Percentiles rank a stretch among this genome's conserved stretches.
phyloP scores from a whole-genome alignment of 2,888 invertebrate genomes.

The Coenonympha arcania region DNA sequence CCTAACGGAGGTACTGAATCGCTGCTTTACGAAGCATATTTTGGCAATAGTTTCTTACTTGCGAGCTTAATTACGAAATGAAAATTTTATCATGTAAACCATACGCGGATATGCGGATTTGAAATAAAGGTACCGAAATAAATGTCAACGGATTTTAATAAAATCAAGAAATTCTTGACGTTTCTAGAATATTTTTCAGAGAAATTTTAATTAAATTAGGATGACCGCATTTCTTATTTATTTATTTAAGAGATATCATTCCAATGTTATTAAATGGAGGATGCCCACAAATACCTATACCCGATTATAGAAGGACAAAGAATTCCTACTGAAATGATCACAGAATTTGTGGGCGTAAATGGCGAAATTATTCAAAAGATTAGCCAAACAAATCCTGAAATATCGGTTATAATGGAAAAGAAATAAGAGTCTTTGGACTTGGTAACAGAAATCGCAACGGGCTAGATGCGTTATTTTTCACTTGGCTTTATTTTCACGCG shows the following conservation, averaged over 20 bases:
- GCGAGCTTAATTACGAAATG: conserved; percentile 35
- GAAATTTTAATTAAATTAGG: not conserved
- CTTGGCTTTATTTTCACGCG: conserved; percentile 66
- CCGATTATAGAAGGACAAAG: not conserved
- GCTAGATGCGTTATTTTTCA: conserved; percentile 62
- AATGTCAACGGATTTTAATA: not conserved
- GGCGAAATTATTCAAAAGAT: conserved; percentile 7
- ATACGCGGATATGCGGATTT: not conserved
- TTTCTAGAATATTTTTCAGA: too few relatives aligned
- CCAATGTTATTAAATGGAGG: not conserved
- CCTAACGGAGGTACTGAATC: conserved; percentile 46
- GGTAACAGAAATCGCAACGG: conserved; percentile 41
- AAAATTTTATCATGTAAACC: conserved; percentile 25
- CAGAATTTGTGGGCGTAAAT: not conserved
- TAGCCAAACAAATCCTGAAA: conserved; percentile 2
- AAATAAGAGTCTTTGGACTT: conserved; percentile 7
- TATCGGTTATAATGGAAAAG: conserved; percentile 10
- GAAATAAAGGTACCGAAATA: not conserved
- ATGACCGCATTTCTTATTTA: not conserved
- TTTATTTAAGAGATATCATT: not conserved
- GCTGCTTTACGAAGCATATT: conserved; percentile 49
- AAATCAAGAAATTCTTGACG: too few relatives aligned
- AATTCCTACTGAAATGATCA: not conserved
- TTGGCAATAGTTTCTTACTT: conserved; percentile 52
- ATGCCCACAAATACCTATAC: not conserved